phyloP scores from a whole-genome alignment of 2,797 vertebrate genomes.

The Sebastes cheni region DNA sequence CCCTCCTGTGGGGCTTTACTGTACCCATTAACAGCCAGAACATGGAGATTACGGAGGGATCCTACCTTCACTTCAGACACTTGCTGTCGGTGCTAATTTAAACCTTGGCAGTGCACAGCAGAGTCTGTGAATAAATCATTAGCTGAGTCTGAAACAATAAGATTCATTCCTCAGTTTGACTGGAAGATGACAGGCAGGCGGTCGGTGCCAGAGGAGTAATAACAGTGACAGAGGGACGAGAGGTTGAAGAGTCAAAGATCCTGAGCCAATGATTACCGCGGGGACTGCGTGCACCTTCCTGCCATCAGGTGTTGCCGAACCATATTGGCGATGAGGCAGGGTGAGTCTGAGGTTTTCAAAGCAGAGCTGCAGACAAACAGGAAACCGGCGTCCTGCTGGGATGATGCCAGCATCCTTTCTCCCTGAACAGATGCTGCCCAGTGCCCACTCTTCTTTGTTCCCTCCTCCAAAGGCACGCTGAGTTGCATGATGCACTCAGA shows the following conservation, averaged over 20 bases:
- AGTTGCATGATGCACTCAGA: conserved; percentile 9
- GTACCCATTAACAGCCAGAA: conserved; percentile 26
- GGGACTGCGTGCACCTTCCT: conserved; percentile 8
- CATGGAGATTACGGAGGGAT: conserved; percentile 25
- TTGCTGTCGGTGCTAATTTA: conserved; percentile 54
- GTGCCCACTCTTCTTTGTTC: conserved; percentile 32
- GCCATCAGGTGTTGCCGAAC: conserved; percentile 18
- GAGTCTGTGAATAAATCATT: conserved; percentile 74
- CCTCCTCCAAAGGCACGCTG: conserved; percentile 11
- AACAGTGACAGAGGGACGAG: neutral
- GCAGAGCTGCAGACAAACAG: conserved; percentile 23
- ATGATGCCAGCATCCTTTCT: conserved; percentile 37
- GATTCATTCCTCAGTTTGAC: conserved; percentile 40
- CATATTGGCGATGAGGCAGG: neutral
- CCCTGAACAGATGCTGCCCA: conserved; percentile 56
- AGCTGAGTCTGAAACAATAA: conserved; percentile 63
- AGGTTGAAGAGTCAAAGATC: conserved; percentile 19
- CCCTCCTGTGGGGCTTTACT: neutral
- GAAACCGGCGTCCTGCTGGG: conserved; percentile 33
- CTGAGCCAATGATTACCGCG: neutral
- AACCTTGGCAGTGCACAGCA: conserved; percentile 35
- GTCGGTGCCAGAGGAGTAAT: conserved; percentile 31
- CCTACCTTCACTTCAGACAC: neutral
- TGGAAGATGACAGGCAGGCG: conserved; percentile 9
- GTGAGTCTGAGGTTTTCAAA: conserved; percentile 22